Evolutionary conservation across 2,797 vertebrate species (phyloP).

Genomic region (Atherinosoma microstoma): DNA sequence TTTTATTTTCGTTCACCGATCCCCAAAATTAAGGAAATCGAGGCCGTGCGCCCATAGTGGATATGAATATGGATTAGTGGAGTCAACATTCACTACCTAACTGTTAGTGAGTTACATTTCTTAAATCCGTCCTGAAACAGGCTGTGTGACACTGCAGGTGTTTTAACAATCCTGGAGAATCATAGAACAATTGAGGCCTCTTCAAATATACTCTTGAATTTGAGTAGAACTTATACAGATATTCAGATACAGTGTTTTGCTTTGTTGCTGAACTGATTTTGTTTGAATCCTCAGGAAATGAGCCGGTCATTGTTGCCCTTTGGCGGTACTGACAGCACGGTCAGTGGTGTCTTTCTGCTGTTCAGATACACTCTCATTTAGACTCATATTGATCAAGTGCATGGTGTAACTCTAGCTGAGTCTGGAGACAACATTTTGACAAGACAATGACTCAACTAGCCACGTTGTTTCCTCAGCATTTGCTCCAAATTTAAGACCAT

Average conservation of each 20-base stretch:
- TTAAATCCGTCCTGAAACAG: neutral
- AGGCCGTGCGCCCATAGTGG: too few species aligned
- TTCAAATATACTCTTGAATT: too few species aligned
- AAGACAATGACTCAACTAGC: neutral
- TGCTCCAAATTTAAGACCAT: neutral
- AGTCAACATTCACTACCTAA: neutral
- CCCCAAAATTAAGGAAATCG: too few species aligned
- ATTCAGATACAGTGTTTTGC: neutral
- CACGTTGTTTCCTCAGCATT: slow-evolving; percentile 2
- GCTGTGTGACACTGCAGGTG: neutral
- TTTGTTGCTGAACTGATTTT: slow-evolving; percentile 31
- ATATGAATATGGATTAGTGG: neutral
- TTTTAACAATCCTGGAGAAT: neutral
- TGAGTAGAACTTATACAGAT: neutral
- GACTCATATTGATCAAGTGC: neutral
- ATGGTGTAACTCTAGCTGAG: slow-evolving; percentile 21
- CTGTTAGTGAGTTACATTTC: neutral
- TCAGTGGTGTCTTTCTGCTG: slow-evolving; percentile 73
- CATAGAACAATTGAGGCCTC: too few species aligned
- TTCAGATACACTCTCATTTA: neutral
- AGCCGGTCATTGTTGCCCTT: slow-evolving; percentile 84
- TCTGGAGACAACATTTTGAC: neutral
- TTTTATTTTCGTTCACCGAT: too few species aligned
- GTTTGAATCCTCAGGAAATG: slow-evolving; percentile 78
- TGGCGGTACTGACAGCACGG: slow-evolving; percentile 79